phyloP scores from a whole-genome alignment of 2,888 invertebrate species.

The Sepioteuthis lessoniana region DNA sequence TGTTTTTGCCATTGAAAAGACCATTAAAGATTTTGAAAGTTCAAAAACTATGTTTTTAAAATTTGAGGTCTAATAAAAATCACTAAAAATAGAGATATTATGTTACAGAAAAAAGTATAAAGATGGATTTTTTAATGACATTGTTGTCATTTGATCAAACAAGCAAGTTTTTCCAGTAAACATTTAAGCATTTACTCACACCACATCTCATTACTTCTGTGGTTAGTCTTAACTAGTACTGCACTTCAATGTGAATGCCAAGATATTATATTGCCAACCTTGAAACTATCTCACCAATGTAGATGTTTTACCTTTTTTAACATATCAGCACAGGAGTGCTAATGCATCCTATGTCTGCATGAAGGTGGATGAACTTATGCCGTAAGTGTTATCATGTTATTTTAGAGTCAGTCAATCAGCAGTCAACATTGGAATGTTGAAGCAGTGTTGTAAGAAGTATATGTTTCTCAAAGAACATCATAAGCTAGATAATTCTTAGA shows the following conservation, averaged over 20 bases:
- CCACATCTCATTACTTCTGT: background rate
- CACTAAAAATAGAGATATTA: too few relatives aligned
- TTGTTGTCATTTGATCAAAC: too few relatives aligned
- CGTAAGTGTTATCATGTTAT: background rate
- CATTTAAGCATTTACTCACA: too few relatives aligned
- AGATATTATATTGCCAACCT: background rate
- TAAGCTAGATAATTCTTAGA: background rate
- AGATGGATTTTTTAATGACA: too few relatives aligned
- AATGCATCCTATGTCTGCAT: background rate
- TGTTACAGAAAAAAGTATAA: too few relatives aligned
- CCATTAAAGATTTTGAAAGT: too few relatives aligned
- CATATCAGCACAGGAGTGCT: slow-evolving; percentile 13
- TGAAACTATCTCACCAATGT: background rate
- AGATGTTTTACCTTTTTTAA: background rate
- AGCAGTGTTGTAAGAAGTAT: background rate
- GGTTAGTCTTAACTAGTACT: background rate
- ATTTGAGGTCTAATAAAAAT: too few relatives aligned
- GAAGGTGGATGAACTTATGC: background rate
- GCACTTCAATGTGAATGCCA: background rate
- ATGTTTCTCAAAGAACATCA: background rate
- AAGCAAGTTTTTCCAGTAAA: too few relatives aligned
- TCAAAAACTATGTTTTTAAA: too few relatives aligned
- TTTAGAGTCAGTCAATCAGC: background rate
- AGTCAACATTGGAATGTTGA: background rate
- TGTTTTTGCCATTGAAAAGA: too few relatives aligned